Percentiles rank a stretch among this genome's conserved stretches.
phyloP scores from a whole-genome alignment of 2,888 invertebrate species.

The Amiota minor region DNA sequence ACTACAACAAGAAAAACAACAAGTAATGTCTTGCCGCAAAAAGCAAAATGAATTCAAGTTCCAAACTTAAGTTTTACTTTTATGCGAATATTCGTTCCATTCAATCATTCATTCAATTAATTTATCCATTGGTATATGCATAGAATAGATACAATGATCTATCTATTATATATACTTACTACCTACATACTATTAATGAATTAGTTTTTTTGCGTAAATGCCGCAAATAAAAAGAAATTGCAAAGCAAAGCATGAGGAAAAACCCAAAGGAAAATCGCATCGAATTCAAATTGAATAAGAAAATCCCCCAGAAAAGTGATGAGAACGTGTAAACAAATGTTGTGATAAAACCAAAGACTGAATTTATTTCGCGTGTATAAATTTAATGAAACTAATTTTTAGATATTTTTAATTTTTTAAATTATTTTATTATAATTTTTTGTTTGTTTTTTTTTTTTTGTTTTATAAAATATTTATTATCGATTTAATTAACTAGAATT shows the following conservation, averaged over 20 bases:
- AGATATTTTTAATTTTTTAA: constrained; percentile 1
- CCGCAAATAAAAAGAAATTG: constrained; percentile 19
- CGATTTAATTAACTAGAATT: constrained; percentile 50
- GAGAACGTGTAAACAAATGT: constrained; percentile 74
- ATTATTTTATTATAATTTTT: constrained; percentile 37
- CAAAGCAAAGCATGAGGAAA: background rate
- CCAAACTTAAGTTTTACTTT: constrained; percentile 18
- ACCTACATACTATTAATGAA: background rate
- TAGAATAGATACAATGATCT: too few species aligned
- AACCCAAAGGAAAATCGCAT: constrained; percentile 5
- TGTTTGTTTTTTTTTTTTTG: constrained; percentile 3
- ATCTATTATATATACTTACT: too few species aligned
- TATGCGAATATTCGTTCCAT: constrained; percentile 8
- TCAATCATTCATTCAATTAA: background rate
- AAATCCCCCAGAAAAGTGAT: constrained; percentile 40
- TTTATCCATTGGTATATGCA: too few species aligned
- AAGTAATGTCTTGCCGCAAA: background rate
- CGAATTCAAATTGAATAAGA: background rate
- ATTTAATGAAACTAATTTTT: constrained; percentile 44
- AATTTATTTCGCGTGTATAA: constrained; percentile 71
- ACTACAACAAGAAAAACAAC: background rate
- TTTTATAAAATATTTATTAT: constrained; percentile 29
- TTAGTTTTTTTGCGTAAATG: constrained; percentile 21
- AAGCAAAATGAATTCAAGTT: constrained; percentile 18
- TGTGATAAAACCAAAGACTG: constrained; percentile 75